Base-by-base conservation (phyloP, 2,888 invertebrate genomes). In the Odontocolon sp. region DNA sequence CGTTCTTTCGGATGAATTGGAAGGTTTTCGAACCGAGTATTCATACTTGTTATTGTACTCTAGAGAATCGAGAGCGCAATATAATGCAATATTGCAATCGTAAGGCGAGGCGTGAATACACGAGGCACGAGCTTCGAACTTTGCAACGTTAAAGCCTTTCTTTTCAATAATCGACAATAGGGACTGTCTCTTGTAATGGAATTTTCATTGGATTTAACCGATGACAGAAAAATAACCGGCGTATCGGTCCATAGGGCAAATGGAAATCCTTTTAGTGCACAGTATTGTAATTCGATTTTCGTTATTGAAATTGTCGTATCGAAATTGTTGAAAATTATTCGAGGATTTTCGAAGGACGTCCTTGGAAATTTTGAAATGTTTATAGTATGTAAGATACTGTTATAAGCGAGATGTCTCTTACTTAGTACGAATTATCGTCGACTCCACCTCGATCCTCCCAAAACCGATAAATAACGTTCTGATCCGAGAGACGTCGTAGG, bases 51-150 rank as follows among this genome's bases (percentile, higher is more conserved):
- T 59, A 21, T 66, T 45, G 59, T 11, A 8, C 18, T n/a, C 31
- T 26, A 28, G 56, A 23, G 31, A 23, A n/a, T 64, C 61, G 59
- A 67, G 52, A 52, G 66, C 26, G 76, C 66, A 67, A 71, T 40
- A 67, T 71, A 67, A 76, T 76, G 75, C 59, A 71, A 76, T 71
- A 66, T 69, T 42, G 63, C 28, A 36, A 33, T 33, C 6, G 64
- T 28, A 23, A 50, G 8, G 16, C 40, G 9, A 4, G 33, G 23
- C 18, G 21, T 18, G n/a, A 21, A 45, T 11, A 23, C n/a, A 6
- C 36, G 38, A 67, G 66, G 66, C 76, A 76, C 76, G 66, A 70
- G 70, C 66, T 70, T 31, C 6, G 36, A 52, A 36, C 54, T 47
- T 28, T 18, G 45, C 45, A 16, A 45, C 47, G 40, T 26, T 14